These are phyloP conservation scores for Nibea coibor DNA, from an alignment of 2,113 vertebrate genomes.

Conservation along the genomic window DNA sequence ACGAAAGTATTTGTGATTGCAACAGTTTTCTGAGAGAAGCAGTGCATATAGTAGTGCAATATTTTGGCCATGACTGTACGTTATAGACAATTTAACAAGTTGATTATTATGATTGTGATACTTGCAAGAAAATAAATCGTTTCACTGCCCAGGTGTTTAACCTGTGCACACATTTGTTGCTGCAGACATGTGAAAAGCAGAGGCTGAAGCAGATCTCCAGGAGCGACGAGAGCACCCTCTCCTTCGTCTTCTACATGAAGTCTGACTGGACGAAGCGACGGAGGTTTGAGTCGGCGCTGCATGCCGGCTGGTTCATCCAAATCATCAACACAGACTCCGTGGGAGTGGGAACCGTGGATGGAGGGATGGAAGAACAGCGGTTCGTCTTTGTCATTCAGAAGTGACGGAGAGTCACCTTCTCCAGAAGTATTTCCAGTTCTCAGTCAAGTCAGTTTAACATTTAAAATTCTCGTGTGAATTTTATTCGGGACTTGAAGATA, in stretches of 20 bases:
- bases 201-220: constrained; percentile 67
- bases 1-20: no score
- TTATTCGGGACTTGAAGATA: not conserved
- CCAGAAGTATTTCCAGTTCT: not conserved
- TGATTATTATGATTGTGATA: not conserved
- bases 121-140: not conserved
- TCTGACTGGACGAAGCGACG: not conserved
- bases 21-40: no score
- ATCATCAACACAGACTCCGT: constrained; percentile 35
- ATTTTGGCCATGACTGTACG: not conserved
- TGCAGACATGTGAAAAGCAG: constrained; percentile 65
- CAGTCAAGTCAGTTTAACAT: constrained; percentile 10
- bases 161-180: not conserved
- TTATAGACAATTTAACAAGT: not conserved
- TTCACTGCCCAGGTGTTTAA: not conserved
- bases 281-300: constrained; percentile 77
- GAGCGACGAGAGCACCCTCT: constrained; percentile 45
- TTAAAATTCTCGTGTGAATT: not conserved
- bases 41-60: no score
- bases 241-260: constrained; percentile 83
- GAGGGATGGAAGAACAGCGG: accelerated
- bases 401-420: constrained; percentile 11
- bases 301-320: constrained; percentile 76
- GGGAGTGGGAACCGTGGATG: not conserved
- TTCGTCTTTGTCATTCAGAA: constrained; percentile 75